A percentile compares a stretch with the other conserved stretches of the same genome.
These are phyloP conservation scores for Camponotus floridanus DNA, from an alignment of 1,140 invertebrate species.

Conservation along the genomic window DNA sequence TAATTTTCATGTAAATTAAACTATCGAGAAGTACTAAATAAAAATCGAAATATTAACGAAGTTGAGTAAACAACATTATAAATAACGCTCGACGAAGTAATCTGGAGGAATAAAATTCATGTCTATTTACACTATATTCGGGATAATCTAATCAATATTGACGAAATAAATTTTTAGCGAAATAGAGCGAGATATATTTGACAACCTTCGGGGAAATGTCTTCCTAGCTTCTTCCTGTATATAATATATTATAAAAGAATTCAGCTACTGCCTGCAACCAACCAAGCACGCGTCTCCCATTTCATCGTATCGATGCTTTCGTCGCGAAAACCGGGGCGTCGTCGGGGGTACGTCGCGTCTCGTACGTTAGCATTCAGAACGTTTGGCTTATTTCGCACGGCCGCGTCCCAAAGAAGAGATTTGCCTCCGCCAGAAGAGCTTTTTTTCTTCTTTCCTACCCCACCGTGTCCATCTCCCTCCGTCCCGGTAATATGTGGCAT, in stretches of 20 bases:
- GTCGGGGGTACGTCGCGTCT: constrained; percentile 70
- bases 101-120: background rate
- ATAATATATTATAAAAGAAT: constrained; percentile 15
- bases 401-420: constrained; percentile 84
- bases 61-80: background rate
- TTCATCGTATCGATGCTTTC: constrained; percentile 70
- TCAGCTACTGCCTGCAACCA: constrained; percentile 3
- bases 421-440: constrained; percentile 83
- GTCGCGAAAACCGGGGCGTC: constrained; percentile 54
- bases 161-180: background rate
- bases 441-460: constrained; percentile 78
- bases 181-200: background rate
- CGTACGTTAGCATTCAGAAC: constrained; percentile 85
- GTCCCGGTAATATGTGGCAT: constrained; percentile 75
- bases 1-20: constrained; percentile 15
- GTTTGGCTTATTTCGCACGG: constrained; percentile 86
- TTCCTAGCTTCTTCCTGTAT: background rate
- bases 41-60: constrained; percentile 19
- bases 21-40: no score
- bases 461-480: constrained; percentile 45
- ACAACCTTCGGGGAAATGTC: constrained; percentile 4
- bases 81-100: background rate
- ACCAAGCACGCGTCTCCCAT: constrained; percentile 52
- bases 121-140: background rate
- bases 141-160: background rate